These are phyloP conservation scores for Andrena trimmerana DNA, from an alignment of 2,888 invertebrate species.

Conservation along the genomic window DNA sequence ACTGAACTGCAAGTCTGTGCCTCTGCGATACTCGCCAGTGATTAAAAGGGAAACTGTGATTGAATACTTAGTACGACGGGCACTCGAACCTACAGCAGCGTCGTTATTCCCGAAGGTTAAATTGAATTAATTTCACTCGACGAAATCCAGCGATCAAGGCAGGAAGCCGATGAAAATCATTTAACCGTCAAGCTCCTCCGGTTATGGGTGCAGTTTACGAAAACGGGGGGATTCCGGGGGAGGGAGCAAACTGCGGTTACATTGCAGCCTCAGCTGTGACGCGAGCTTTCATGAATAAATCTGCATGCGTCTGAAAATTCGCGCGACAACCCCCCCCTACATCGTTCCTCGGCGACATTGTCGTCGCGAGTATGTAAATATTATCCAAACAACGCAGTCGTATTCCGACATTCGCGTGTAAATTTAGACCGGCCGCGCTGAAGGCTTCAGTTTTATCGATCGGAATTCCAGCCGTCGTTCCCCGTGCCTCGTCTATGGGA, in stretches of 20 bases:
- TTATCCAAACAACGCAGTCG: conserved; percentile 59
- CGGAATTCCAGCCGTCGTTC: conserved; percentile 25
- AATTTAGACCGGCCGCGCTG: conserved; percentile 52
- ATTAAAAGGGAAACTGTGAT: too few species aligned
- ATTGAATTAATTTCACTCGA: neutral
- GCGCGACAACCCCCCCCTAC: neutral
- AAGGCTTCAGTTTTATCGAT: conserved; percentile 47
- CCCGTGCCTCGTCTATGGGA: conserved; percentile 17
- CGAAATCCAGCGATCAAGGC: too few species aligned
- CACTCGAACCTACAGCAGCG: too few species aligned
- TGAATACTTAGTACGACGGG: too few species aligned
- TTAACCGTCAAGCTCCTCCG: neutral
- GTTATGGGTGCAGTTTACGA: conserved; percentile 19
- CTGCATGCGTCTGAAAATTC: conserved; percentile 59
- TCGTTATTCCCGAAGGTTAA: neutral
- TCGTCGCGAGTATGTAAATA: conserved; percentile 51
- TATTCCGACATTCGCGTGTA: conserved; percentile 47
- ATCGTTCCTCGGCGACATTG: conserved; percentile 26
- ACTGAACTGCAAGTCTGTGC: too few species aligned
- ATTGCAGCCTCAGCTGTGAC: conserved; percentile 1
- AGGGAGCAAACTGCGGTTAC: conserved; percentile 16
- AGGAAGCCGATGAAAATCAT: conserved; percentile 32
- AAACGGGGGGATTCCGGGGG: too few species aligned
- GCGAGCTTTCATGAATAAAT: conserved; percentile 57
- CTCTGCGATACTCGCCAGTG: too few species aligned